Percentiles rank a stretch among this genome's conserved stretches.
These are phyloP conservation scores for Eristalis intricaria DNA, from an alignment of 2,888 invertebrate species.

Conservation along the genomic window DNA sequence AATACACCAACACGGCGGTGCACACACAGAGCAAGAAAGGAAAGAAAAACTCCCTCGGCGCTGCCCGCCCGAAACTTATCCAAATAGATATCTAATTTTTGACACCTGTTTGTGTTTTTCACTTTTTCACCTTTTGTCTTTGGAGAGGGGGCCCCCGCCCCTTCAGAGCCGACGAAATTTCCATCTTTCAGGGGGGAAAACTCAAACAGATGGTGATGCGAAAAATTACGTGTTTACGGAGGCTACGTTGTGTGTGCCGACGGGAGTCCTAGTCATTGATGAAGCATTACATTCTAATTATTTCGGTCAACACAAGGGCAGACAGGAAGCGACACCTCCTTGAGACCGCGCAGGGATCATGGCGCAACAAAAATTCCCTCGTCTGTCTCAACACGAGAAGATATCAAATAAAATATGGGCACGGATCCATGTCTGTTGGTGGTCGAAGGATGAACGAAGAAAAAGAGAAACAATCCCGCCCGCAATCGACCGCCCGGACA, in stretches of 20 bases:
- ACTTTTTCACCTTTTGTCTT: conserved; percentile 31
- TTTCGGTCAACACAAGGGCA: no score
- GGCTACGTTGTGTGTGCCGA: neutral
- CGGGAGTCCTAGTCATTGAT: no score
- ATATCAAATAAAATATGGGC: neutral
- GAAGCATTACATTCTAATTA: no score
- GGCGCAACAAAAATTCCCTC: no score
- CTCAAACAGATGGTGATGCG: conserved; percentile 9
- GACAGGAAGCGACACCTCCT: no score
- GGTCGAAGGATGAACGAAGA: neutral
- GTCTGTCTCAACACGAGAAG: neutral
- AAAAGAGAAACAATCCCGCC: neutral
- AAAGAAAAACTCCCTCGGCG: neutral
- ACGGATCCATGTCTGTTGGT: neutral
- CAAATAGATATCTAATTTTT: conserved; percentile 32
- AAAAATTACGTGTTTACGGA: neutral
- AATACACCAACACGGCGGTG: neutral
- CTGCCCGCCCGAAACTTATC: neutral
- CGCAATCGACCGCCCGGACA: conserved; percentile 44
- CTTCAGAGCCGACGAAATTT: neutral
- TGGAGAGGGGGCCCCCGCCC: neutral
- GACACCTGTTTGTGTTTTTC: conserved; percentile 42
- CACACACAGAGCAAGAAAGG: neutral
- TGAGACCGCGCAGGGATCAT: no score
- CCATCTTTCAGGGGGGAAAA: conserved; percentile 4